phyloP scores from a whole-genome alignment of 2,888 invertebrate species.

The Luperina testacea region DNA sequence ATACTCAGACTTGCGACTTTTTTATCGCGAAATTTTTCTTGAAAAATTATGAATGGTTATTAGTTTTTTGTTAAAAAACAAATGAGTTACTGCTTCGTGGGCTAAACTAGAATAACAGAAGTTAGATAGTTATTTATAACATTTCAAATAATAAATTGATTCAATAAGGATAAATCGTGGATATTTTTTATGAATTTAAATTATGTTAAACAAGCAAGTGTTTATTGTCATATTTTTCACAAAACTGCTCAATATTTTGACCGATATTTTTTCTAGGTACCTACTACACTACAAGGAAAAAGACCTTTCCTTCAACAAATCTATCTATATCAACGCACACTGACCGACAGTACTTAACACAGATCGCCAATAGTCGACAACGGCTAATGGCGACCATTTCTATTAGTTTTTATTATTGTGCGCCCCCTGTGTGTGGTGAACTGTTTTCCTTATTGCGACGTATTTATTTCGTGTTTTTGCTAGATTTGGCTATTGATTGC shows the following conservation, averaged over 20 bases:
- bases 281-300: not conserved
- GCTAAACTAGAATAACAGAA: too few species aligned
- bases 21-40: conserved; percentile 41
- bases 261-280: not conserved
- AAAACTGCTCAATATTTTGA: not conserved
- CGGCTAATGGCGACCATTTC: conserved; percentile 67
- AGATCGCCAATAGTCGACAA: conserved; percentile 67
- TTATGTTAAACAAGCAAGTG: too few species aligned
- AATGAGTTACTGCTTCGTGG: too few species aligned
- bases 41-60: not conserved
- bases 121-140: too few species aligned
- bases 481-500: conserved; percentile 50
- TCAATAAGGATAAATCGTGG: not conserved
- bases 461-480: conserved; percentile 55
- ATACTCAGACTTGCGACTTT: conserved; percentile 39
- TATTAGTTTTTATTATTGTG: conserved; percentile 74
- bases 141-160: too few species aligned
- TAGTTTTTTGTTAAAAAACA: not conserved
- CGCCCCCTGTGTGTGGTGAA: conserved; percentile 46
- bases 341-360: conserved; percentile 46
- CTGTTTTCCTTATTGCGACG: conserved; percentile 53
- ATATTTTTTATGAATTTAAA: too few species aligned
- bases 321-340: conserved; percentile 20
- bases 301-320: conserved; percentile 19
- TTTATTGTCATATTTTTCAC: not conserved